Percentiles rank a stretch among this genome's conserved stretches.
These are phyloP conservation scores for Ectobius pallidus DNA, from an alignment of 2,888 invertebrate species.

Conservation along the genomic window DNA sequence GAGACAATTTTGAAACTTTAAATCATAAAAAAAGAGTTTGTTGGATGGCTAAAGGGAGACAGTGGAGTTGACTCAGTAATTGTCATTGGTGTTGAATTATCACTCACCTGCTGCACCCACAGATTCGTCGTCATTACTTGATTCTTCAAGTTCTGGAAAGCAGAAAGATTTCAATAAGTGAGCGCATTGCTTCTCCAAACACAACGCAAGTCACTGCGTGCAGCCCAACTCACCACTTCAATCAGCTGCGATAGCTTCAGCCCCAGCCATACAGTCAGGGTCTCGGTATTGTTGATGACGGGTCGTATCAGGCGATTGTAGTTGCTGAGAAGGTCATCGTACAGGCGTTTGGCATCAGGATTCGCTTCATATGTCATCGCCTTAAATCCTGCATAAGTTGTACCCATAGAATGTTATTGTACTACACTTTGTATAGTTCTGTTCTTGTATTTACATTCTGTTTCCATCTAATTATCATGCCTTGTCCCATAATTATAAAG, in stretches of 20 bases:
- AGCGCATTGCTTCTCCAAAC: conserved; percentile 58
- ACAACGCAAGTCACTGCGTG: not conserved
- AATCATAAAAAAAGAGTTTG: too few species aligned
- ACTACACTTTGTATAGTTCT: too few species aligned
- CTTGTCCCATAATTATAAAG: too few species aligned
- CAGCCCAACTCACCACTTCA: conserved; percentile 60
- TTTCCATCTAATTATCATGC: too few species aligned
- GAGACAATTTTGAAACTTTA: too few species aligned
- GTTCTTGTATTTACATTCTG: too few species aligned
- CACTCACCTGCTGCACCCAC: conserved; percentile 87
- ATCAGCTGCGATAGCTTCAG: conserved; percentile 89
- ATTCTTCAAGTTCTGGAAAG: conserved; percentile 75
- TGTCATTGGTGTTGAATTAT: too few species aligned
- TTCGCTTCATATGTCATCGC: conserved; percentile 69
- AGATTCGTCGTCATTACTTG: conserved; percentile 95
- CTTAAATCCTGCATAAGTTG: conserved; percentile 29
- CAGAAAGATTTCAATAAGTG: conserved; percentile 35
- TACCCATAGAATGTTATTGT: too few species aligned
- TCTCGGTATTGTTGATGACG: conserved; percentile 90
- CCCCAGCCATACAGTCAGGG: conserved; percentile 88
- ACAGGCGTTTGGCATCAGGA: conserved; percentile 92
- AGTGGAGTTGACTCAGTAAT: not conserved
- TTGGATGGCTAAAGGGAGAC: not conserved
- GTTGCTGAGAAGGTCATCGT: conserved; percentile 94
- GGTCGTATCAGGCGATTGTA: conserved; percentile 95